A percentile compares a stretch with the other conserved stretches of the same genome.
phyloP scores from a whole-genome alignment of 2,797 vertebrate genomes.

The Anabacerthia variegaticeps region DNA sequence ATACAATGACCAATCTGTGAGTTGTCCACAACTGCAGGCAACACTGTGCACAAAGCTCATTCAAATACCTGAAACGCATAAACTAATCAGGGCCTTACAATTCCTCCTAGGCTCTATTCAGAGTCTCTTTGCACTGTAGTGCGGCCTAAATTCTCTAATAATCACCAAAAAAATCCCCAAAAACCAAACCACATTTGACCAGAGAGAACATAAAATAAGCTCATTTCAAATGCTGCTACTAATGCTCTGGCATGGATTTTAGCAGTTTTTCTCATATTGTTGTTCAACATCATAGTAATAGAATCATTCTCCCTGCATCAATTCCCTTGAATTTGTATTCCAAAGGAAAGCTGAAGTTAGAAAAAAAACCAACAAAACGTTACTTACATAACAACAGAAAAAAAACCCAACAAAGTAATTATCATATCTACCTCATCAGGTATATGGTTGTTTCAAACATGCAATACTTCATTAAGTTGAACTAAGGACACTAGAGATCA shows the following conservation, averaged over 20 bases:
- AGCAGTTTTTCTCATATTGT: conserved; percentile 8
- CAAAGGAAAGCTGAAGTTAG: not conserved
- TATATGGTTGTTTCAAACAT: conserved; percentile 31
- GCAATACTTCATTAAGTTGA: conserved; percentile 42
- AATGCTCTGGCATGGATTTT: not conserved
- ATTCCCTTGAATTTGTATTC: conserved; percentile 48
- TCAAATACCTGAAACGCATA: not conserved
- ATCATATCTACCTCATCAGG: conserved; percentile 22
- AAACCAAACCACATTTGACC: not conserved
- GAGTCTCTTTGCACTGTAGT: not conserved
- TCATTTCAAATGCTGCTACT: not conserved
- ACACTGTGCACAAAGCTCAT: not conserved
- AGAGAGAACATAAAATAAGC: not conserved
- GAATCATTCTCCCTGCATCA: conserved; percentile 10
- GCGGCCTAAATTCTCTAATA: not conserved
- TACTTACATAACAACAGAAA: conserved; percentile 50
- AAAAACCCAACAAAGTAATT: not conserved
- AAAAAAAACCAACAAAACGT: not conserved
- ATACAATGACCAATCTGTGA: not conserved
- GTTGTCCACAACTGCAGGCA: not conserved
- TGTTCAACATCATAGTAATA: not conserved
- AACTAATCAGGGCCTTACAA: not conserved
- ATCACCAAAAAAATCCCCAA: not conserved
- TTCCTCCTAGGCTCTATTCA: not conserved
- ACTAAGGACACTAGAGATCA: conserved; percentile 45